Evolutionary conservation across 2,888 invertebrate genomes (phyloP), one percentile per base, ranked within the genome.

Genomic region (Ornithoptera priamus): DNA sequence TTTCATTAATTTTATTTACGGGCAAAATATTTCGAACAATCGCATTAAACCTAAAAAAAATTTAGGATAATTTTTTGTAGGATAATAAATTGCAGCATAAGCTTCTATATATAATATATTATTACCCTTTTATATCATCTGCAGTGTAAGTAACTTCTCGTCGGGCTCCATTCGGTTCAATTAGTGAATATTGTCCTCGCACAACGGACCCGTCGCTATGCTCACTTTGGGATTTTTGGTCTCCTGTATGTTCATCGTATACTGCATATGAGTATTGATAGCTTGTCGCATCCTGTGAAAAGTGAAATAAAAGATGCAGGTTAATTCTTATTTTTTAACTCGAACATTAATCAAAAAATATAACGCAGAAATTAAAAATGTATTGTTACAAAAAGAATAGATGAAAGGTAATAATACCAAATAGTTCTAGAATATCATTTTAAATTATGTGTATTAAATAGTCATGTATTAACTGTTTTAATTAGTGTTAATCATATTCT

Each of bases 61-160:
- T 10, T 0, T n/a, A 20, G 5, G 1, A 0, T n/a, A 12, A 53
- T 53, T n/a, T 53, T 53, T n/a, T 53, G n/a, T 6, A n/a, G 1
- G 18, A 18, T 53, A 1, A 53, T 7, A 24, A 12, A 59, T 18
- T 42, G 2, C n/a, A 17, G 22, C 42, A 50, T 56, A 15, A 57
- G 36, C 53, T 53, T 59, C 15, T 22, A 36, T 18, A 36, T 18
- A 17, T 39, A n/a, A 58, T 62, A 65, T 67, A 72, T 74, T 72
- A 64, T 71, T 81, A 83, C 89, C 94, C 94, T 78, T 83, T 86
- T 69, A 89, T 78, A 71, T 93, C 92, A 76, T 93, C 93, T 71
- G 93, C 93, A 56, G 90, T 89, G 77, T 94, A 94, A 75, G 92
- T 85, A 12, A 94, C 93, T 76, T 93, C 93, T 36, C 93, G 87